These are phyloP conservation scores for Agelaius tricolor DNA, from an alignment of 2,113 vertebrate genomes.

Conservation along the genomic window DNA sequence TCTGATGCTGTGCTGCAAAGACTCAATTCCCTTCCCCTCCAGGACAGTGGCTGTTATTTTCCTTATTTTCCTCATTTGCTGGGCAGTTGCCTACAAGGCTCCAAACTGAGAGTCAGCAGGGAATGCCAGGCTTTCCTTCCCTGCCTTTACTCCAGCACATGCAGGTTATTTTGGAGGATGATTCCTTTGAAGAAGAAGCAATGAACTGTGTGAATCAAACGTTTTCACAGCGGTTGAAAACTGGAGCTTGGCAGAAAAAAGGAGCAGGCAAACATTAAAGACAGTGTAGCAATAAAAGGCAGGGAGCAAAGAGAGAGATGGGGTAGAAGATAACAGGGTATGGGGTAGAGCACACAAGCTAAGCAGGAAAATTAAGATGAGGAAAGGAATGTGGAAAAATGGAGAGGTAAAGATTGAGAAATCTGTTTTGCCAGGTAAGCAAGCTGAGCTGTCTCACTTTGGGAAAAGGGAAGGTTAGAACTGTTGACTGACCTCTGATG, in stretches of 20 bases:
- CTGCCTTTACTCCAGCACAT: neutral
- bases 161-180: neutral
- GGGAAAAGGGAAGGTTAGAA: neutral
- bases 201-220: neutral
- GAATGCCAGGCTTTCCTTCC: neutral
- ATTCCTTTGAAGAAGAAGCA: conserved; percentile 12
- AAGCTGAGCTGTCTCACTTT: neutral
- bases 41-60: neutral
- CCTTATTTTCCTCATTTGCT: neutral
- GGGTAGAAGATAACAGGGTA: conserved; percentile 4
- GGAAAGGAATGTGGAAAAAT: conserved; percentile 43
- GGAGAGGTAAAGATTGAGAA: conserved; percentile 14
- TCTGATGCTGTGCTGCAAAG: neutral
- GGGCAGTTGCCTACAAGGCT: neutral
- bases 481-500: conserved; percentile 24
- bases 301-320: conserved; percentile 26
- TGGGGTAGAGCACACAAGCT: neutral
- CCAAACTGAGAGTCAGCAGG: neutral
- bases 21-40: neutral
- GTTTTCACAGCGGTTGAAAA: neutral
- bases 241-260: neutral
- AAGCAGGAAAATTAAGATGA: conserved; percentile 17
- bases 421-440: neutral
- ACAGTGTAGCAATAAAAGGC: neutral
- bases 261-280: conserved; percentile 4